Evolutionary conservation across 2,113 vertebrate genomes (phyloP).

Genomic region (Mastomys natalensis): DNA sequence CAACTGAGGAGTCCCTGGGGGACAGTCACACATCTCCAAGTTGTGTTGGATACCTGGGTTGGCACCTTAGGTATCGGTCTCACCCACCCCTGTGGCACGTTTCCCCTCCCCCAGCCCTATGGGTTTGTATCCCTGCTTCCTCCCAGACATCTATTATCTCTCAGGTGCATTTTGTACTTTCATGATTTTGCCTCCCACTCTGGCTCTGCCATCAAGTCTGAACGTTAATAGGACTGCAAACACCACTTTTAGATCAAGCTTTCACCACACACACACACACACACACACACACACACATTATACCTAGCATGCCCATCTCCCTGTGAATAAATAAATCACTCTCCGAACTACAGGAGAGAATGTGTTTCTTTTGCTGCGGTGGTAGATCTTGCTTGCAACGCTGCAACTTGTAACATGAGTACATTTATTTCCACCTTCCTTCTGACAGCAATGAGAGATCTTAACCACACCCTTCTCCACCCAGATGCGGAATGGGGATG

Average conservation of each 20-base stretch:
- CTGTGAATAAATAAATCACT: slow-evolving; percentile 59
- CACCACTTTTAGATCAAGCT: slow-evolving; percentile 45
- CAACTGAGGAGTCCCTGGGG: too few species aligned
- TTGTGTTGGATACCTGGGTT: too few species aligned
- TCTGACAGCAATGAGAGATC: not conserved
- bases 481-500: not conserved
- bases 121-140: not conserved
- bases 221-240: slow-evolving; percentile 58
- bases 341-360: slow-evolving; percentile 50
- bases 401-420: not conserved
- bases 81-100: accelerated
- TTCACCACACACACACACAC: not conserved
- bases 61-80: not conserved
- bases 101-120: not conserved
- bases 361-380: slow-evolving; percentile 55
- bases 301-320: not conserved
- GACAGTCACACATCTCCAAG: too few species aligned
- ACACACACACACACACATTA: not conserved
- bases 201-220: slow-evolving; percentile 38
- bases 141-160: not conserved
- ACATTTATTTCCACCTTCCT: slow-evolving; percentile 5
- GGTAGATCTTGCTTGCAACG: slow-evolving; percentile 38
- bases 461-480: not conserved
- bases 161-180: slow-evolving; percentile 23
- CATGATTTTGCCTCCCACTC: not conserved